Conservation (phyloP, 1,140 invertebrate genomes). For the Drosophila ercepeae region DNA sequence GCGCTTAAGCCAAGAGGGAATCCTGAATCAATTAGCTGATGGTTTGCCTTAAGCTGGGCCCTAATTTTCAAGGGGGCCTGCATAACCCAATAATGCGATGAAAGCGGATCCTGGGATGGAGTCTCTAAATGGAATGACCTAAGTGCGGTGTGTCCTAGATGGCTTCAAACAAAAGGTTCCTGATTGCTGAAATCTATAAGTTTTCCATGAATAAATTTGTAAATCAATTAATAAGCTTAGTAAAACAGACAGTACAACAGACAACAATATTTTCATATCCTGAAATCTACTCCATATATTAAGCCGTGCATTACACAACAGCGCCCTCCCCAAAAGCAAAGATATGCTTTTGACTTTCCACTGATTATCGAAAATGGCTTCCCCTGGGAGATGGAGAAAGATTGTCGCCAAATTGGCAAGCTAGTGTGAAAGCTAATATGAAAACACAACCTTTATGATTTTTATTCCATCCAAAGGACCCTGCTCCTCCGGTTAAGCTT, state of each 20-base stretch:
- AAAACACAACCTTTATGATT: not conserved
- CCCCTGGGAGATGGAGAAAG: not conserved
- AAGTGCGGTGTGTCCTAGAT: not conserved
- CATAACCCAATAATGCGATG: slow-evolving; percentile 28
- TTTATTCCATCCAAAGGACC: not conserved
- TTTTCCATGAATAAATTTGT: no score
- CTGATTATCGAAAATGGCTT: not conserved
- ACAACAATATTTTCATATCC: no score
- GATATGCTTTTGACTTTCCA: not conserved
- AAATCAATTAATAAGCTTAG: no score
- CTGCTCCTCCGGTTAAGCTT: slow-evolving; percentile 7
- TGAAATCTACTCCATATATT: no score
- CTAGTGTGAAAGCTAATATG: not conserved
- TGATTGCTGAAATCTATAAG: no score
- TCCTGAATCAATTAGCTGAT: slow-evolving; percentile 71
- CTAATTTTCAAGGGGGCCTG: slow-evolving; percentile 1
- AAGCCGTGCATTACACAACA: no score
- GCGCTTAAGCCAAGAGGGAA: slow-evolving; percentile 1
- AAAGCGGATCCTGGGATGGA: not conserved
- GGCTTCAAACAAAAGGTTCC: not conserved
- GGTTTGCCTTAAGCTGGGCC: slow-evolving; percentile 5
- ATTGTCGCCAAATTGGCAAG: not conserved
- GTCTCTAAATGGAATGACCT: not conserved
- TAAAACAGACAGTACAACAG: no score
- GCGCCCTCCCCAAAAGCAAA: not conserved